A percentile compares a stretch with the other conserved stretches of the same genome.
Conservation (phyloP, 2,888 invertebrate genomes). For the Yponomeuta evonymella region DNA sequence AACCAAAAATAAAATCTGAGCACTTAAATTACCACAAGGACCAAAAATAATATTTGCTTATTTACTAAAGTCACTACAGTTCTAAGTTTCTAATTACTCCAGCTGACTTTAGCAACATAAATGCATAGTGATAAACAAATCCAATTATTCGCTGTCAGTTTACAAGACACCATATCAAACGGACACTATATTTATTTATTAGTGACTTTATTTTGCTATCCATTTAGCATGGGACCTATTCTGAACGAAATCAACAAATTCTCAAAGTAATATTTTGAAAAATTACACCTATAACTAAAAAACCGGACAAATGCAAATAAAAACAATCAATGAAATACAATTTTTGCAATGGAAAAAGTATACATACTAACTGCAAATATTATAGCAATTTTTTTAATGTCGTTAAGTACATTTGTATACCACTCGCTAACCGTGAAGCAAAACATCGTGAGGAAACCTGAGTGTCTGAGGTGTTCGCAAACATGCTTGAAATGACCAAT, state of each 20-base stretch:
- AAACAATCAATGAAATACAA: too few relatives aligned
- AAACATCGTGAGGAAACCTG: too few relatives aligned
- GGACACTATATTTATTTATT: not conserved
- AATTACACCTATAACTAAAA: too few relatives aligned
- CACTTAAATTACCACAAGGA: not conserved
- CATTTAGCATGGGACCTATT: not conserved
- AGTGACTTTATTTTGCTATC: not conserved
- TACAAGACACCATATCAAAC: not conserved
- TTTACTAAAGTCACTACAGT: not conserved
- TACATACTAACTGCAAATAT: too few relatives aligned
- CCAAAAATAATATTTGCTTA: not conserved
- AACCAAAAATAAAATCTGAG: not conserved
- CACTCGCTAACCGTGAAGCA: too few relatives aligned
- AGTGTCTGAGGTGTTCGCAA: too few relatives aligned
- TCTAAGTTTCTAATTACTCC: not conserved
- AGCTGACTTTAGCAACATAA: not conserved
- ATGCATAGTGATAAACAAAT: slow-evolving; percentile 11
- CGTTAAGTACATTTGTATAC: too few relatives aligned
- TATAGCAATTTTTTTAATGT: too few relatives aligned
- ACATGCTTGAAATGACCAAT: too few relatives aligned
- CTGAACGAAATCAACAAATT: not conserved
- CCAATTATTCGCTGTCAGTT: slow-evolving; percentile 8
- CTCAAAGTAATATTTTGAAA: too few relatives aligned
- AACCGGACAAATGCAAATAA: too few relatives aligned
- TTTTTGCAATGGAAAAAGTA: too few relatives aligned